Evolutionary conservation across 1,140 invertebrate genomes (phyloP).

Genomic region (Periplaneta americana): DNA sequence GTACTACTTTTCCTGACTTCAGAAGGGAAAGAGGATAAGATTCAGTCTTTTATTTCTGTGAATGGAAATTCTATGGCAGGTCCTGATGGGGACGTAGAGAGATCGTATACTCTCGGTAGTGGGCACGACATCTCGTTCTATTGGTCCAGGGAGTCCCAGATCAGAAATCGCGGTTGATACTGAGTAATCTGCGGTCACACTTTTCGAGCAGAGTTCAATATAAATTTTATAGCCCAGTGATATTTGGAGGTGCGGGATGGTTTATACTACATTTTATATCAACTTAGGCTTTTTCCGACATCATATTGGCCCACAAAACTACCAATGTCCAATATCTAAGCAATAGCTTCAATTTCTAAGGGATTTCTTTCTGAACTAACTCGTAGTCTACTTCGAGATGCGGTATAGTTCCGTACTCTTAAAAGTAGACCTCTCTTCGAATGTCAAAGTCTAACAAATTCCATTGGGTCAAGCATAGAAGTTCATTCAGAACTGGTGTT

Average conservation of each 20-base stretch:
- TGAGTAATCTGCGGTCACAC: background rate
- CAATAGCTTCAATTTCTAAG: constrained; percentile 7
- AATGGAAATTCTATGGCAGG: too few relatives aligned
- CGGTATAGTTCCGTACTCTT: background rate
- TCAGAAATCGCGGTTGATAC: background rate
- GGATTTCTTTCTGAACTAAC: background rate
- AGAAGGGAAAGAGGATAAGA: too few relatives aligned
- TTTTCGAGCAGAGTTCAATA: background rate
- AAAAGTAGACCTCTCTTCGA: background rate
- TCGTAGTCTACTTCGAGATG: background rate
- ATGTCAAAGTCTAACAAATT: too few relatives aligned
- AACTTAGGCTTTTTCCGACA: background rate
- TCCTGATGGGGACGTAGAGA: too few relatives aligned
- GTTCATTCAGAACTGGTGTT: too few relatives aligned
- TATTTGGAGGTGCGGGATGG: background rate
- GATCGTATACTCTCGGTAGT: too few relatives aligned
- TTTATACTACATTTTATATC: background rate
- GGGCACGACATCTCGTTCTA: background rate
- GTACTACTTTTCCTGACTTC: too few relatives aligned
- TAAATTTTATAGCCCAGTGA: background rate
- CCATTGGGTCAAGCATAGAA: too few relatives aligned
- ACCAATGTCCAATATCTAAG: constrained; percentile 5
- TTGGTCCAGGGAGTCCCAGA: background rate
- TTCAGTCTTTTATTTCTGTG: too few relatives aligned
- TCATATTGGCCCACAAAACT: background rate